Evolutionary conservation across 2,888 invertebrate species (phyloP), one percentile per base, ranked within the genome.

Genomic region (Polyploca ridens): DNA sequence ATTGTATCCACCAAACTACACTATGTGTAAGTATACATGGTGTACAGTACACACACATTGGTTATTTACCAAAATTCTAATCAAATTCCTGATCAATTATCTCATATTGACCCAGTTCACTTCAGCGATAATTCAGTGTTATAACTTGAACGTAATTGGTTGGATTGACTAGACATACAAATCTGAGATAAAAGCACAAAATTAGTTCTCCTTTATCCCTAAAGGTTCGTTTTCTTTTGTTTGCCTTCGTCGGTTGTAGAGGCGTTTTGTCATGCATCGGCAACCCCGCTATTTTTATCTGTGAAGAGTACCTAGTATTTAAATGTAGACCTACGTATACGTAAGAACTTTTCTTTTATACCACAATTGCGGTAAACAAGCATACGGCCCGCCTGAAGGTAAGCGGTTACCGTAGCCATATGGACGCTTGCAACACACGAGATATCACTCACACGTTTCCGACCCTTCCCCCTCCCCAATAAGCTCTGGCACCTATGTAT

Each of bases 211-310:
- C 19, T 19, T 54, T 54, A 54, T 54, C 54, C n/a, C 19, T 54
- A 54, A 49, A n/a, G 16, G 54, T 19, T 19, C 19, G 14, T 54
- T 54, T 54, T 54, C 54, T 54, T 54, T 54, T 54, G 54, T 54
- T 16, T 54, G 54, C 54, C 16, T 19, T 54, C 54, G n/a, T 54
- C 10, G 10, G 54, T 54, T 54, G 49, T 16, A 16, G 49, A 49
- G 16, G 49, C n/a, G 16, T 49, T 49, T 49, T 38, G 41, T 41
- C 41, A 41, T 41, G 41, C 41, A 41, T 41, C 41, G 41, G 3
- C 41, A 41, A 54, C 16, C 8, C 16, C 16, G 8, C 16, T 19
- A 27, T 49, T 8, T 41, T 41, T 41, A 41, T 41, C 13, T 41
- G 13, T n/a, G 13, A 41, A 41, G 10, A 13, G 41, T 41, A 41